Conservation (phyloP, 2,888 invertebrate genomes). For the Fragum fragum region DNA sequence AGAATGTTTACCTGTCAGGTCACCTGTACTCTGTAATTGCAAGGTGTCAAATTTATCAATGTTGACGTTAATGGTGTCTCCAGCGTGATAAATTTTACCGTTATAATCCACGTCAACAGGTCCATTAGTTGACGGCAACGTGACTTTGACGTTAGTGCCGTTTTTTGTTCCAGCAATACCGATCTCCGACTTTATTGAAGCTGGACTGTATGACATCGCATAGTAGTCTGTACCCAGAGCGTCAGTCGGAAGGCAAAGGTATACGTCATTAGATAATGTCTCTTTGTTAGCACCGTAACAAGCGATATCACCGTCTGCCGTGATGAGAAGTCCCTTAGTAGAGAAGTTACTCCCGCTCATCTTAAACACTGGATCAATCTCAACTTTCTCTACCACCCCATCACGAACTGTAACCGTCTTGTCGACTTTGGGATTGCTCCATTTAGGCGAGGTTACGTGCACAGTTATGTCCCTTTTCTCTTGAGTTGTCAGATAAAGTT, state of each 20-base stretch:
- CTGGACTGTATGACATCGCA: constrained; percentile 60
- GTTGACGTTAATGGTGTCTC: constrained; percentile 54
- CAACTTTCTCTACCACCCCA: constrained; percentile 64
- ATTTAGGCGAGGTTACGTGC: constrained; percentile 66
- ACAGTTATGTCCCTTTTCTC: constrained; percentile 66
- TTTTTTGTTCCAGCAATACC: constrained; percentile 62
- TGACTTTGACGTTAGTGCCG: constrained; percentile 56
- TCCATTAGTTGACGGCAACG: constrained; percentile 52
- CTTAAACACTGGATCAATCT: constrained; percentile 52
- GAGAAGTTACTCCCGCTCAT: constrained; percentile 59
- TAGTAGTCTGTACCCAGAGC: constrained; percentile 70
- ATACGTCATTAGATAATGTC: constrained; percentile 69
- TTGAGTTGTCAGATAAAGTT: constrained; percentile 69
- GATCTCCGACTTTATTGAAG: constrained; percentile 55
- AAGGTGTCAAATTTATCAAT: constrained; percentile 65
- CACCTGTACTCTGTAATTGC: constrained; percentile 65
- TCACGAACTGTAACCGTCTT: constrained; percentile 62
- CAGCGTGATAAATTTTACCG: constrained; percentile 61
- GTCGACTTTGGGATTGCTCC: constrained; percentile 58
- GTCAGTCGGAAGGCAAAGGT: constrained; percentile 67
- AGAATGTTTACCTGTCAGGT: constrained; percentile 59
- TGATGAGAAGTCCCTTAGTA: constrained; percentile 66
- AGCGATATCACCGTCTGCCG: constrained; percentile 66
- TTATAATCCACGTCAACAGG: constrained; percentile 53
- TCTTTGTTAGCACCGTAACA: constrained; percentile 73